Percentiles rank a stretch among this genome's conserved stretches.
These are phyloP conservation scores for Oreochromis niloticus DNA, from an alignment of 2,113 vertebrate species.

Conservation along the genomic window DNA sequence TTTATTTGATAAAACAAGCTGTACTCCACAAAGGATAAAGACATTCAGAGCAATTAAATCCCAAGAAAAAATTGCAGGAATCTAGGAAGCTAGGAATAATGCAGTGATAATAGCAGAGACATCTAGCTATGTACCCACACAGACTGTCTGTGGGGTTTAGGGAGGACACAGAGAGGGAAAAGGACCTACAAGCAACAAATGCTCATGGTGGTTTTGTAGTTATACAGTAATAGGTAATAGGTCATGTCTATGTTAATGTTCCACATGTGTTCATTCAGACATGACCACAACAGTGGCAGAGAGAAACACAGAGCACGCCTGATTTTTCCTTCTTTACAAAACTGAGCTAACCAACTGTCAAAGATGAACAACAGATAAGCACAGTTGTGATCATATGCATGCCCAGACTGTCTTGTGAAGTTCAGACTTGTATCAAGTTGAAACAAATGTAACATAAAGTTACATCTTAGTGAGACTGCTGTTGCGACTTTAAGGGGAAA, in stretches of 20 bases:
- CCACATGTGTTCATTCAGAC: background rate
- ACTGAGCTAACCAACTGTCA: background rate
- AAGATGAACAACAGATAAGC: too few relatives aligned
- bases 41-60: background rate
- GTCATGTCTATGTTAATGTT: background rate
- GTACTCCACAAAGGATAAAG: too few relatives aligned
- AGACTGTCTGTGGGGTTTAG: background rate
- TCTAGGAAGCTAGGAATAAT: background rate
- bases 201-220: background rate
- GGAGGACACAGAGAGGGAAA: background rate
- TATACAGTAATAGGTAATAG: background rate
- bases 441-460: too few relatives aligned
- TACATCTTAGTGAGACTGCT: too few relatives aligned
- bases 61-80: background rate
- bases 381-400: background rate
- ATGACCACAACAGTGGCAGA: background rate
- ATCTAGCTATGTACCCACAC: background rate
- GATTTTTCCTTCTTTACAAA: background rate
- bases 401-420: background rate
- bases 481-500: too few relatives aligned
- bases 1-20: too few relatives aligned
- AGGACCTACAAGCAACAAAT: background rate
- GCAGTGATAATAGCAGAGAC: too few relatives aligned
- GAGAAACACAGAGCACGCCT: background rate
- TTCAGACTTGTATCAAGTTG: background rate